Conservation (phyloP, 1,140 invertebrate genomes). For the Lepidurus packardi region DNA sequence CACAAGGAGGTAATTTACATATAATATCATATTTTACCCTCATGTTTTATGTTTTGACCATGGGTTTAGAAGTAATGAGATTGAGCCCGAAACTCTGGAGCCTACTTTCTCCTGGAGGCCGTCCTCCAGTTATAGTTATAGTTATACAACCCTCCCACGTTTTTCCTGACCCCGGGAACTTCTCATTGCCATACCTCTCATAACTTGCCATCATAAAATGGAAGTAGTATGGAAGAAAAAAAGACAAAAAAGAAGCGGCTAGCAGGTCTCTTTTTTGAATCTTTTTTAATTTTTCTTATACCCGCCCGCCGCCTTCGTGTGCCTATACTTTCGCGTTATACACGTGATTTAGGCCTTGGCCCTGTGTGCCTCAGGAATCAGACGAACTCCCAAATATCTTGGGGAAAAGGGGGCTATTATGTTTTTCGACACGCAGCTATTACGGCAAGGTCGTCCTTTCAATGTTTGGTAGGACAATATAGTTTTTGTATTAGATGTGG, state of each 20-base stretch:
- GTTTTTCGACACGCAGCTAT: conserved; percentile 21
- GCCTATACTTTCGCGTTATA: not conserved
- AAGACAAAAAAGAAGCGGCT: not conserved
- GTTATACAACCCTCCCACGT: conserved; percentile 9
- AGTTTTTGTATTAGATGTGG: not conserved
- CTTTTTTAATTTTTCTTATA: not conserved
- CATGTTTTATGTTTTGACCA: not conserved
- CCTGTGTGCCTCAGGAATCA: not conserved
- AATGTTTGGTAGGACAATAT: not conserved
- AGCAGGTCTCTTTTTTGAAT: not conserved
- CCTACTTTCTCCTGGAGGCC: not conserved
- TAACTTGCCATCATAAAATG: not conserved
- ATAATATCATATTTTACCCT: not conserved
- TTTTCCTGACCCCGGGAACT: not conserved
- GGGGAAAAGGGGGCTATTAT: conserved; percentile 17
- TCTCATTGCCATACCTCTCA: not conserved
- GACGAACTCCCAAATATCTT: not conserved
- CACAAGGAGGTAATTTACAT: not conserved
- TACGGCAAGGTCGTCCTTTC: conserved; percentile 4
- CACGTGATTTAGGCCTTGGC: not conserved
- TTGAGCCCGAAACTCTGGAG: not conserved
- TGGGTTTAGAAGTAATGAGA: not conserved
- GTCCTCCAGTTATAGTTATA: not conserved
- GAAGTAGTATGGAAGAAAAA: conserved; percentile 1
- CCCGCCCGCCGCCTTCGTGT: not conserved